phyloP scores from a whole-genome alignment of 2,797 vertebrate genomes.

The Lycodopsis pacificus region DNA sequence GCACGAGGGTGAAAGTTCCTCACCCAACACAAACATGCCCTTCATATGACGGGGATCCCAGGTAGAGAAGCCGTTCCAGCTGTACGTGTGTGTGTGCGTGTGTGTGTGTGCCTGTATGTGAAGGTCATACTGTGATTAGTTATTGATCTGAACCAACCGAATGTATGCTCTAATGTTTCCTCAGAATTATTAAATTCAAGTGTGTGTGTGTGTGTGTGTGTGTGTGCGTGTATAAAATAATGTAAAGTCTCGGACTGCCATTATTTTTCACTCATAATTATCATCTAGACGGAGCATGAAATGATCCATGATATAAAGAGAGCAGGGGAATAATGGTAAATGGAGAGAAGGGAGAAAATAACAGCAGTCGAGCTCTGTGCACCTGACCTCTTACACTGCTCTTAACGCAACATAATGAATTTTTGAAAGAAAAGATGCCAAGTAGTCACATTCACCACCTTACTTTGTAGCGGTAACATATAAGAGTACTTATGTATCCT shows the following conservation, averaged over 20 bases:
- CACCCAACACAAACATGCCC: slow-evolving; percentile 10
- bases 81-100: not conserved
- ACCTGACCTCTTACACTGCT: slow-evolving; percentile 20
- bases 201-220: slow-evolving; percentile 5
- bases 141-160: slow-evolving; percentile 65
- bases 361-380: slow-evolving; percentile 14
- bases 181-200: slow-evolving; percentile 58
- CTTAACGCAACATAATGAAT: slow-evolving; percentile 27
- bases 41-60: slow-evolving; percentile 16
- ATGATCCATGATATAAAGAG: slow-evolving; percentile 28
- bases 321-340: slow-evolving; percentile 19
- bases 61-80: slow-evolving; percentile 2
- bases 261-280: slow-evolving; percentile 39
- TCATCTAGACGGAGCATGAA: slow-evolving; percentile 24
- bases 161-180: slow-evolving; percentile 53
- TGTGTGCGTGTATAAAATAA: slow-evolving; percentile 19
- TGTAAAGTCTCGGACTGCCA: slow-evolving; percentile 1
- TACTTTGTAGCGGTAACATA: not conserved
- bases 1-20: slow-evolving; percentile 4
- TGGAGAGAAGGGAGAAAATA: slow-evolving; percentile 1
- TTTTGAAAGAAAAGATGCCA: slow-evolving; percentile 17
- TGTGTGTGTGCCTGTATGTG: slow-evolving; percentile 20
- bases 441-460: not conserved
- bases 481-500: not conserved
- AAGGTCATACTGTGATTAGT: slow-evolving; percentile 72